Evolutionary conservation across 2,888 invertebrate genomes (phyloP).

Genomic region (Callinectes sapidus): DNA sequence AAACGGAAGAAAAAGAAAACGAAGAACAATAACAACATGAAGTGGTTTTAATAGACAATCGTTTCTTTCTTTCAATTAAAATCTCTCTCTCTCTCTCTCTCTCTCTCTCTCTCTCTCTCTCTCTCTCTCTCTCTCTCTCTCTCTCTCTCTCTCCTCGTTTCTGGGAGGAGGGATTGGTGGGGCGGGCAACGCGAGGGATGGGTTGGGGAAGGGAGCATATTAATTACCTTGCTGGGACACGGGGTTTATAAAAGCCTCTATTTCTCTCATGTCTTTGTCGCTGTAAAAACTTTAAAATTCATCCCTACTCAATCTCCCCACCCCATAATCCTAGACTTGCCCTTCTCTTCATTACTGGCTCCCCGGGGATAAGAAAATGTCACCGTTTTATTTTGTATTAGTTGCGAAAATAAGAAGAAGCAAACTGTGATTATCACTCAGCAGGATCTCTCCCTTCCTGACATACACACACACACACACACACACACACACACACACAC

Average conservation of each 20-base stretch:
- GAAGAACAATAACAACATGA: background rate
- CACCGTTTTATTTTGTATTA: slow-evolving; percentile 1
- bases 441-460: background rate
- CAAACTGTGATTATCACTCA: background rate
- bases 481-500: slow-evolving; percentile 19
- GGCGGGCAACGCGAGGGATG: background rate
- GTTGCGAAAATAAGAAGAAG: background rate
- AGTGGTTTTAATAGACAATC: background rate
- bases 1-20: background rate
- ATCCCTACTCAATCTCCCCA: background rate
- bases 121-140: slow-evolving; percentile 1
- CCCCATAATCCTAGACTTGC: background rate
- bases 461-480: slow-evolving; percentile 21
- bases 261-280: slow-evolving; percentile 24
- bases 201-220: background rate
- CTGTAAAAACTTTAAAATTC: slow-evolving; percentile 33
- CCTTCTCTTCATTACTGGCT: background rate
- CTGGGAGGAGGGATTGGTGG: background rate
- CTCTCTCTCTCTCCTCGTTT: background rate
- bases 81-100: background rate
- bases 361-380: background rate
- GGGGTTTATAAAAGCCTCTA: background rate
- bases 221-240: slow-evolving; percentile 11
- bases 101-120: slow-evolving; percentile 1
- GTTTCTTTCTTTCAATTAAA: background rate